Evolutionary conservation across 2,113 vertebrate species (phyloP).

Genomic region (Protobothrops flavoviridis): DNA sequence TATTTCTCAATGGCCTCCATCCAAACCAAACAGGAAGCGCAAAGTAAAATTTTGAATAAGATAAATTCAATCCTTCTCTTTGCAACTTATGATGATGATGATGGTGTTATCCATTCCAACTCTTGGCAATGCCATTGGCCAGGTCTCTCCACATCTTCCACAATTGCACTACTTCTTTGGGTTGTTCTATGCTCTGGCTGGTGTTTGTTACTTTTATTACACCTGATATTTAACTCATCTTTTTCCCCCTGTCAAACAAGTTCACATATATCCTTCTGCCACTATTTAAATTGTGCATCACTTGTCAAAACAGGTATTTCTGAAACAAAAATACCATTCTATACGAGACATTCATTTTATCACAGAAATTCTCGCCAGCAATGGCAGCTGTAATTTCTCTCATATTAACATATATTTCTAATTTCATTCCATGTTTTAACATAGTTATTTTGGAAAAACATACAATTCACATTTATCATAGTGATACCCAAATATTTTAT

Average conservation of each 20-base stretch:
- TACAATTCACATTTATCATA: neutral
- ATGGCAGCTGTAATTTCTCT: neutral
- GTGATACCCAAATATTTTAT: neutral
- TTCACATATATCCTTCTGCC: neutral
- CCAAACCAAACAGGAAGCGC: neutral
- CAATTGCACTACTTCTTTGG: neutral
- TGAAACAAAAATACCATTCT: neutral
- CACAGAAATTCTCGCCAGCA: neutral
- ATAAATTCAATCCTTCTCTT: neutral
- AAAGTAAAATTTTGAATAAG: neutral
- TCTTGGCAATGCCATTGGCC: neutral
- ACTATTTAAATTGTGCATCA: neutral
- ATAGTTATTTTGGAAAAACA: neutral
- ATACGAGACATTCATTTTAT: neutral
- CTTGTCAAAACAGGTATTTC: neutral
- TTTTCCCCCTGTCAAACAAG: neutral
- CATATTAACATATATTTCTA: neutral
- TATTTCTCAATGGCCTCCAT: neutral
- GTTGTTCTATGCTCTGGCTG: neutral
- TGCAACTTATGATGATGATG: neutral
- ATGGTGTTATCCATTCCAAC: neutral
- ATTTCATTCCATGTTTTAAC: neutral
- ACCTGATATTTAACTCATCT: neutral
- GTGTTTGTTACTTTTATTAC: neutral
- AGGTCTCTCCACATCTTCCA: neutral